Base-by-base conservation (phyloP, 2,113 vertebrate genomes). In the Ibidorhyncha struthersii region DNA sequence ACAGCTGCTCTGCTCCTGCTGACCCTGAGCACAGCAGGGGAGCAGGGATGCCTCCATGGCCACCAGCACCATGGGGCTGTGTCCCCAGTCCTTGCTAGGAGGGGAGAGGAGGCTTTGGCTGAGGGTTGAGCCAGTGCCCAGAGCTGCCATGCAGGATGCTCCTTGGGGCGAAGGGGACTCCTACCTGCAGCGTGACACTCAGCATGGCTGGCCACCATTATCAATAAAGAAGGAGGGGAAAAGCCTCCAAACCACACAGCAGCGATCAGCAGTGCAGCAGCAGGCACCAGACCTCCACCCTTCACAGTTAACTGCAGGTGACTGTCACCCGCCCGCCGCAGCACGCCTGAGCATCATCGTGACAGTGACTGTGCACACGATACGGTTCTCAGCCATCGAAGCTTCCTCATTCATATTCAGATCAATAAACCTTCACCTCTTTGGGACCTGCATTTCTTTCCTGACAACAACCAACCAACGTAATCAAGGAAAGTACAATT, bases 281-380 rank as follows among this genome's bases (percentile, higher is more conserved):
- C 47, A 45, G 82, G 58, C 18, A 40, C 9, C 74, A 67, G 52
- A 59, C 8, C 56, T 30, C 25, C 49, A 72, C 20, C 55, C 22
- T 25, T 12, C 70, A n/a, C 34, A 32, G 65, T 5, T 0, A 17
- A 55, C 38, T 10, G 63, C 30, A 49, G 55, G 32, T 1, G 5
- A 17, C 34, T 8, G 63, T 23, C 30, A 6, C 20, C 30, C 2
- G 0, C 40, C 41, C 1, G 0, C 43, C 1, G 1, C 0, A 40
- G 65, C 59, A 13, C 13, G 1, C 4, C 79, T 41, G 26, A 47
- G 30, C 40, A 23, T 14, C 19, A 2, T 12, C 2, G 6, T 18
- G 58, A 59, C 5, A 9, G 36, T 21, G 41, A 61, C 61, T 22
- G 56, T 29, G 43, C 11, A 26, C 40, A 7, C 2, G 1, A 10